phyloP scores from a whole-genome alignment of 2,888 invertebrate species.

The Chirona hameri region DNA sequence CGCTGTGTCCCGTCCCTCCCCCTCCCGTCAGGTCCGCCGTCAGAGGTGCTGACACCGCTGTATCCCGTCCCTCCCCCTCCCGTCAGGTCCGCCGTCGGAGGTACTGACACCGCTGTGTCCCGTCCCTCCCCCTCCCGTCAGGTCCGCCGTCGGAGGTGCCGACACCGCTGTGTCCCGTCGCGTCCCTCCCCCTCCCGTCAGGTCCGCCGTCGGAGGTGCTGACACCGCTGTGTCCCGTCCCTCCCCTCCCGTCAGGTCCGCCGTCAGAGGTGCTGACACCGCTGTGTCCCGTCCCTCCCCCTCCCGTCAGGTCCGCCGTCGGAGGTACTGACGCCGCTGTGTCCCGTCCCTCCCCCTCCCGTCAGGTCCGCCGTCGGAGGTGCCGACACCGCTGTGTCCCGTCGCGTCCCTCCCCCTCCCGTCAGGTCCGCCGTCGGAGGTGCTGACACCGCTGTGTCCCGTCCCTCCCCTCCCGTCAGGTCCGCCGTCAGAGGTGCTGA shows the following conservation, averaged over 20 bases:
- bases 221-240: too few relatives aligned
- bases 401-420: too few relatives aligned
- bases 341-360: too few relatives aligned
- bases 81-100: neutral
- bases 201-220: neutral
- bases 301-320: neutral
- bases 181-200: too few relatives aligned
- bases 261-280: slow-evolving; percentile 1
- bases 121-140: too few relatives aligned
- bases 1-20: too few relatives aligned
- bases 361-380: neutral
- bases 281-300: too few relatives aligned
- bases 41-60: slow-evolving; percentile 2
- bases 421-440: neutral
- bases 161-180: too few relatives aligned
- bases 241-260: neutral
- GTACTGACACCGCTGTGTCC: too few relatives aligned
- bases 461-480: neutral
- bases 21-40: neutral
- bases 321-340: neutral
- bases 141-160: neutral
- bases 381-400: too few relatives aligned
- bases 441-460: too few relatives aligned
- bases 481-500: slow-evolving; percentile 4
- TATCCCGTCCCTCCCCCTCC: too few relatives aligned